Conservation (phyloP, 2,113 vertebrate genomes). For the Mobula hypostoma region DNA sequence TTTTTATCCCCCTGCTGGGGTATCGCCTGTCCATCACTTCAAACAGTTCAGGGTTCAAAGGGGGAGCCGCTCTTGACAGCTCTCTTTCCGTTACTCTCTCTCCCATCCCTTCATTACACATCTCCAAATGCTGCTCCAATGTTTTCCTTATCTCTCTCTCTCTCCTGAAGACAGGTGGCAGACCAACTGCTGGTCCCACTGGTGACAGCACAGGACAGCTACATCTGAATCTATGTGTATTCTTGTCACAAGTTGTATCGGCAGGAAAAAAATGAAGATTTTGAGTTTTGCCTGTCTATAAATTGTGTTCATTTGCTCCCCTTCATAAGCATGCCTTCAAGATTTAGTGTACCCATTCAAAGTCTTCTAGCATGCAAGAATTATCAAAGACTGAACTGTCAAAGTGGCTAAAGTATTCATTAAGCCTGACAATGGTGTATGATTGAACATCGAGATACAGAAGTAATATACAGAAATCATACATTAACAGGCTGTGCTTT, state of each 20-base stretch:
- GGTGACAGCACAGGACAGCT: too few species aligned
- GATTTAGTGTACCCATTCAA: neutral
- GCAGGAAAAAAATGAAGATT: neutral
- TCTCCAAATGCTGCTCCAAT: too few species aligned
- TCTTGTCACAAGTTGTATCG: neutral
- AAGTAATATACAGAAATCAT: neutral
- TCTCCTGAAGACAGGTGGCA: too few species aligned
- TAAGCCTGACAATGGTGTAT: neutral
- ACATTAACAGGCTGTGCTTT: neutral
- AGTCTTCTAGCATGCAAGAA: neutral
- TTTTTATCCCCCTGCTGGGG: too few species aligned
- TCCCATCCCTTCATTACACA: too few species aligned
- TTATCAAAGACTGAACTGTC: neutral
- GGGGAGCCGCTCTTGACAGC: too few species aligned
- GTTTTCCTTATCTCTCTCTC: too few species aligned
- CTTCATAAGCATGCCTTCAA: neutral
- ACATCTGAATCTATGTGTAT: too few species aligned
- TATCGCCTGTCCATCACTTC: too few species aligned
- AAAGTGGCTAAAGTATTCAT: neutral
- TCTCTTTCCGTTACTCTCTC: too few species aligned
- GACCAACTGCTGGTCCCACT: too few species aligned
- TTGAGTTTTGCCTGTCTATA: neutral
- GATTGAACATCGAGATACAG: neutral
- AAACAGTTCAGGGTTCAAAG: too few species aligned
- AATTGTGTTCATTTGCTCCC: neutral